These are phyloP conservation scores for Procapra przewalskii DNA, from an alignment of 2,113 vertebrate species.

Conservation along the genomic window DNA sequence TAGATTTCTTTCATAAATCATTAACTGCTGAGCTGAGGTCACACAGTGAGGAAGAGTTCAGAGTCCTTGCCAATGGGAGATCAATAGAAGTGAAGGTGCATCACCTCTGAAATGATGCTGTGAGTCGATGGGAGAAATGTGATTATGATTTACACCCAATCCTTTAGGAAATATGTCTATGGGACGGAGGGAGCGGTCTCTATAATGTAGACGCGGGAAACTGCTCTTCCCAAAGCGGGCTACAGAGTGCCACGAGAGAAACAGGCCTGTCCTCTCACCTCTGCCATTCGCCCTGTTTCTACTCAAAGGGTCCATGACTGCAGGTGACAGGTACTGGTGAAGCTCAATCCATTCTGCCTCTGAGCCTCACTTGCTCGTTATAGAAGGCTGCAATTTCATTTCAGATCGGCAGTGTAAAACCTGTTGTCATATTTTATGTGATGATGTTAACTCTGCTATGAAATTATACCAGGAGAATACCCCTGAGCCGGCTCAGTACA, in stretches of 20 bases:
- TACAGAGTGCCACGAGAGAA: neutral
- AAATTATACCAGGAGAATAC: constrained; percentile 66
- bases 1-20: constrained; percentile 56
- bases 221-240: neutral
- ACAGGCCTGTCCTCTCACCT: neutral
- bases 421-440: constrained; percentile 55
- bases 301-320: neutral
- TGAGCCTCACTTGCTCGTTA: constrained; percentile 48
- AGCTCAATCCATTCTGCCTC: constrained; percentile 25
- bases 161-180: neutral
- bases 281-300: neutral
- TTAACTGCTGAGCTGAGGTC: neutral
- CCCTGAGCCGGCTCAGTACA: neutral
- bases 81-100: neutral
- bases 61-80: constrained; percentile 19
- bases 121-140: neutral
- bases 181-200: neutral
- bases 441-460: constrained; percentile 57
- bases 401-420: constrained; percentile 38
- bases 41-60: neutral
- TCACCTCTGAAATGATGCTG: neutral
- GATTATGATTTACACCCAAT: neutral
- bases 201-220: neutral
- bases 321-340: neutral
- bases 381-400: constrained; percentile 34